Percentiles rank a stretch among this genome's conserved stretches.
Evolutionary conservation across 92 coral and sea anemone species (phyloP).

Genomic region (Ricordea florida): DNA sequence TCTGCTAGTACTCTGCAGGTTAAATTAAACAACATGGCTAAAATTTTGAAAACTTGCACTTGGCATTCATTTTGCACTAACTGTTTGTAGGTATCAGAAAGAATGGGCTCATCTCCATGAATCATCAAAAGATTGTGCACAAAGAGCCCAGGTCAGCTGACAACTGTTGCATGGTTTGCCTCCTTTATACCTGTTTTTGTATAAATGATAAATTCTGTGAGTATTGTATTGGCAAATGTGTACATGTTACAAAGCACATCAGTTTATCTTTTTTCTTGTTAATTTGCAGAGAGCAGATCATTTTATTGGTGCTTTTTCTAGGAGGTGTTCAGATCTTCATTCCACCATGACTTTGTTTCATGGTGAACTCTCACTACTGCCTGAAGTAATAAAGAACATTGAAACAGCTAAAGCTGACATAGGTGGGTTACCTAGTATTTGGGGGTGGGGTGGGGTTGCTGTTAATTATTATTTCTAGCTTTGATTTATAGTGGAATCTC

Average conservation of each 20-base stretch:
- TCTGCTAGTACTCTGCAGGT: no score
- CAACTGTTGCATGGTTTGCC: background rate
- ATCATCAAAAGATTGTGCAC: constrained; percentile 73
- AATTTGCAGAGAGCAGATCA: constrained; percentile 72
- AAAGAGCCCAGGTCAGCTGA: constrained; percentile 71
- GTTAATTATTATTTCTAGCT: no score
- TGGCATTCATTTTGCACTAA: background rate
- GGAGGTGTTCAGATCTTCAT: constrained; percentile 72
- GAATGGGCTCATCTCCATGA: constrained; percentile 92
- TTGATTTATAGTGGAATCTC: no score
- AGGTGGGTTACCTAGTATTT: constrained; percentile 32
- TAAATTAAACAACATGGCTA: background rate
- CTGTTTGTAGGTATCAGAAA: constrained; percentile 61
- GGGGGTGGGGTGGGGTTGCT: no score
- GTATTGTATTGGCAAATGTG: no score
- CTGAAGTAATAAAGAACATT: constrained; percentile 83
- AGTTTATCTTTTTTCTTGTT: background rate
- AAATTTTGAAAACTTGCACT: background rate
- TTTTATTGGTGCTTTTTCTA: constrained; percentile 52
- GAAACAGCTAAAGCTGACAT: constrained; percentile 77
- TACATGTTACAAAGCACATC: background rate
- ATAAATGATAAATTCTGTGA: no score
- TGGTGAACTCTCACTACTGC: constrained; percentile 80
- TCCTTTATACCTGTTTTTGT: background rate
- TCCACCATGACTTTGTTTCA: constrained; percentile 85